Evolutionary conservation across 2,888 invertebrate species (phyloP).

Genomic region (Selenia dentaria): DNA sequence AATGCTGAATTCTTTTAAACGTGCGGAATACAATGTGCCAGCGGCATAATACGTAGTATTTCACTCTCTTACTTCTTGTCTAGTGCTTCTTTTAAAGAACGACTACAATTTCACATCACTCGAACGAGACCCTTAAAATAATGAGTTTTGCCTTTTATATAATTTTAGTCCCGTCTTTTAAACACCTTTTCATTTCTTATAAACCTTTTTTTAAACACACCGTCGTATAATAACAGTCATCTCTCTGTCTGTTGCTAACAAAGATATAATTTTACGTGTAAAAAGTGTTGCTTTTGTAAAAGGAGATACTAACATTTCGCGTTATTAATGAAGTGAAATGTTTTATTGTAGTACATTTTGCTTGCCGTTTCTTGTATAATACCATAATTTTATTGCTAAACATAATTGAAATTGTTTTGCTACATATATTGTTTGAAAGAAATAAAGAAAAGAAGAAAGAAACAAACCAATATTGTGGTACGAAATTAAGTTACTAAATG

Average conservation of each 20-base stretch:
- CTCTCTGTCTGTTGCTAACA: constrained; percentile 21
- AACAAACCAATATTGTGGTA: too few species aligned
- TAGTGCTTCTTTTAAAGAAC: constrained; percentile 2
- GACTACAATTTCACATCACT: constrained; percentile 11
- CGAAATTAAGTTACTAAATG: too few species aligned
- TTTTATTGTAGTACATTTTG: constrained; percentile 13
- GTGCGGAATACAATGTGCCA: too few species aligned
- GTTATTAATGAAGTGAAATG: constrained; percentile 22
- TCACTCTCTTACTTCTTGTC: too few species aligned
- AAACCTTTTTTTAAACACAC: constrained; percentile 25
- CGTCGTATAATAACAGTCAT: constrained; percentile 21
- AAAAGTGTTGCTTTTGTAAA: constrained; percentile 15
- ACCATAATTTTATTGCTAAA: neutral
- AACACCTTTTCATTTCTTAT: constrained; percentile 22
- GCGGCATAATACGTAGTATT: too few species aligned
- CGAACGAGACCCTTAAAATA: constrained; percentile 18
- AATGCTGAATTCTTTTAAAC: too few species aligned
- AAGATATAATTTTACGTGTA: constrained; percentile 20
- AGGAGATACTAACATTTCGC: constrained; percentile 16
- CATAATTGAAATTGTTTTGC: too few species aligned
- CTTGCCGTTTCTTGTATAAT: constrained; percentile 4
- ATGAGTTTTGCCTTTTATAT: constrained; percentile 18
- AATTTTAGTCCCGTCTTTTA: constrained; percentile 20
- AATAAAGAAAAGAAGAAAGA: too few species aligned
- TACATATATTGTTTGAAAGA: too few species aligned